These are phyloP conservation scores for Sminthurinus signatus DNA, from an alignment of 1,140 invertebrate genomes.

Conservation along the genomic window DNA sequence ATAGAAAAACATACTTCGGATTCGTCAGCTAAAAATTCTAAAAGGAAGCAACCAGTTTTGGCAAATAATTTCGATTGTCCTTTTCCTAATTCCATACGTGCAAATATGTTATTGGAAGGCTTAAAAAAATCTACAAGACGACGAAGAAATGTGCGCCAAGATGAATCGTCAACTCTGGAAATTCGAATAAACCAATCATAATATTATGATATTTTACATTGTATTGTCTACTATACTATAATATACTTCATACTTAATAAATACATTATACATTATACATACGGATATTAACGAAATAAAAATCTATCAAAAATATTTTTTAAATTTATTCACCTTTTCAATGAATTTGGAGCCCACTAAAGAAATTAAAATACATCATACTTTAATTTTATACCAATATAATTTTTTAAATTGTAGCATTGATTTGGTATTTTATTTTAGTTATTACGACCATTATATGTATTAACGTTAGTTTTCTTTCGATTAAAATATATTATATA, in stretches of 20 bases:
- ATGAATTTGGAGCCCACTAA: conserved; percentile 50
- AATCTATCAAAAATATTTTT: no score
- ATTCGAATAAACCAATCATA: no score
- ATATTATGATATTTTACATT: no score
- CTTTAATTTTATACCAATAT: no score
- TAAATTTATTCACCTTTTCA: conserved; percentile 46
- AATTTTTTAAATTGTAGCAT: no score
- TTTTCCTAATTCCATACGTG: conserved; percentile 60
- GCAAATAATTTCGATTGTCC: conserved; percentile 57
- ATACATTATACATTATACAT: no score
- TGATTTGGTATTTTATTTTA: no score
- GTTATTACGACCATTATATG: no score
- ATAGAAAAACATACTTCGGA: conserved; percentile 48
- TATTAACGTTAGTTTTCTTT: background rate
- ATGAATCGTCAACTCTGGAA: conserved; percentile 63
- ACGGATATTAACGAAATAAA: no score
- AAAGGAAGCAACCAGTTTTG: conserved; percentile 64
- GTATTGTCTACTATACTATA: no score
- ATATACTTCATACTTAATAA: no score
- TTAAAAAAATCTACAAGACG: conserved; percentile 77
- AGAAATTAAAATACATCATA: conserved; percentile 13
- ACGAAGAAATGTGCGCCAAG: conserved; percentile 69
- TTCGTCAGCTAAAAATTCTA: conserved; percentile 63
- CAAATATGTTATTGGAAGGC: conserved; percentile 73
- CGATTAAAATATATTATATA: conserved; percentile 1